Base-by-base conservation (phyloP, 2,888 invertebrate genomes). In the Drosophila paranaensis region DNA sequence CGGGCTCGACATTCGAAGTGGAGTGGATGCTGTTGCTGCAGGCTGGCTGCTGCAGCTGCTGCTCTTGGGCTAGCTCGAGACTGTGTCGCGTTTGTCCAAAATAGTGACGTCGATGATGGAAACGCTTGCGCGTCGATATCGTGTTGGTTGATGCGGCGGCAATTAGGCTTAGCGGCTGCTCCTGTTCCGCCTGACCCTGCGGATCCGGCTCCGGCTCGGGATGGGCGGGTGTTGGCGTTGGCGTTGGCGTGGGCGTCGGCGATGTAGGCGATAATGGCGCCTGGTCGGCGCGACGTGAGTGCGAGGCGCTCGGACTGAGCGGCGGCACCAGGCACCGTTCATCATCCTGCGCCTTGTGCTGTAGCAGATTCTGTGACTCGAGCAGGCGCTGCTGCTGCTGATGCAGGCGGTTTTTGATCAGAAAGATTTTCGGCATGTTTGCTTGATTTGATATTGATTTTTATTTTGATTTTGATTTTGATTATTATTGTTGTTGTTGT, bases 371-470 rank as follows among this genome's bases (percentile, higher is more conserved):
- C 93, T 97, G 97, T 78, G 96, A 95, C 93, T 97, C 97, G 93
- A 96, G 94, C 92, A 97, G 93, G 90, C 96, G 95, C 91, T 96
- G 95, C 93, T 97, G 97, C 95, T 97, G 97, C 95, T 97, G 97
- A 90, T 97, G 97, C 94, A 97, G 95, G 92, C 97, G 95, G 93
- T 97, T 96, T 94, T 97, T 97, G 91, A 97, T 97, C 90, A 97
- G 94, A 94, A 97, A 97, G 93, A 97, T 97, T 95, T 97, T 97
- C 95, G 97, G 97, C 97, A 97, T 97, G 90, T 88, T 92, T 64
- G 50, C 54, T 61, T 55, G 33, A 25, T 61, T 65, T 54, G 40
- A 16, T 48, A 20, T 20, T 20, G 2, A n/a, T n/a, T n/a, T n/a
- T n/a, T n/a, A n/a, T n/a, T n/a, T n/a, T n/a, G n/a, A n/a, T n/a